Percentiles rank a stretch among this genome's conserved stretches.
Evolutionary conservation across 2,888 invertebrate species (phyloP).

Genomic region (Polydrusus tereticollis): DNA sequence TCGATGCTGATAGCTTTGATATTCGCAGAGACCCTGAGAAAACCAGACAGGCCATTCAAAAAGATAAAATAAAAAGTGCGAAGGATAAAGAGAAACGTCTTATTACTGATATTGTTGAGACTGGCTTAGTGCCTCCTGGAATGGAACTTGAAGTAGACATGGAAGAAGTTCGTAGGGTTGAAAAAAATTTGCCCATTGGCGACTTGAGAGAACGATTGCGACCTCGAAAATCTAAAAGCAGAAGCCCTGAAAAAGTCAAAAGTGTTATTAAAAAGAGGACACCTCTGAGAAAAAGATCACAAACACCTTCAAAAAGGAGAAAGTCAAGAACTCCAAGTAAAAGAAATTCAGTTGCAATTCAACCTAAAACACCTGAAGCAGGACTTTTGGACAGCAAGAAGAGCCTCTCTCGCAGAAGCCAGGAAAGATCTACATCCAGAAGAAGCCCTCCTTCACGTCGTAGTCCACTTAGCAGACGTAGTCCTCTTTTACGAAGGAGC

Average conservation of each 20-base stretch:
- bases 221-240: constrained; percentile 32
- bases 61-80: constrained; percentile 64
- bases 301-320: constrained; percentile 28
- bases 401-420: not conserved
- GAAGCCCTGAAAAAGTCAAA: constrained; percentile 25
- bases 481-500: constrained; percentile 12
- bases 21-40: constrained; percentile 65
- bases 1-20: constrained; percentile 50
- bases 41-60: constrained; percentile 65
- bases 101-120: constrained; percentile 66
- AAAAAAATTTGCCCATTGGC: constrained; percentile 26
- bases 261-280: constrained; percentile 4
- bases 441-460: constrained; percentile 14
- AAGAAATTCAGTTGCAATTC: not conserved
- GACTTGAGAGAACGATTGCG: constrained; percentile 38
- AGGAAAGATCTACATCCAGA: not conserved
- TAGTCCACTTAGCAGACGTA: constrained; percentile 19
- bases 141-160: constrained; percentile 66
- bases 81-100: constrained; percentile 64
- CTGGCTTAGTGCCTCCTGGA: constrained; percentile 67
- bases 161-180: constrained; percentile 45
- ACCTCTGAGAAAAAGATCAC: constrained; percentile 4
- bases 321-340: constrained; percentile 28
- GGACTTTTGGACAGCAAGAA: not conserved
- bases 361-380: not conserved